Conservation (phyloP, 2,113 vertebrate genomes). For the Prionailurus viverrinus region DNA sequence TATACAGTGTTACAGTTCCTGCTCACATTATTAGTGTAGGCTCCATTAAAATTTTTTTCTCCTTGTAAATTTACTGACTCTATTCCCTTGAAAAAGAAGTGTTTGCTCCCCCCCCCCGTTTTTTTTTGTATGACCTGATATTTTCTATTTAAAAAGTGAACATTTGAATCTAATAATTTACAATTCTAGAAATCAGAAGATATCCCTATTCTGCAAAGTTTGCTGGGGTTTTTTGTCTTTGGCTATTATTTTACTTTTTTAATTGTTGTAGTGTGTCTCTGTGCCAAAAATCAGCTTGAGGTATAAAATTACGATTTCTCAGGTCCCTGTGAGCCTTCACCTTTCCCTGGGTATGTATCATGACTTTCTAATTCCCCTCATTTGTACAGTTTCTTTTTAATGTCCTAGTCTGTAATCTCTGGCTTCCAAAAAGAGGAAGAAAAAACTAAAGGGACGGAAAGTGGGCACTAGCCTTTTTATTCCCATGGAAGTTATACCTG, state of each 20-base stretch:
- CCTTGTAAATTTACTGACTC: not conserved
- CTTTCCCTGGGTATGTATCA: not conserved
- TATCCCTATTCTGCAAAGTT: not conserved
- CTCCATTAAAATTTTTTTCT: not conserved
- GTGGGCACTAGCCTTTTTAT: not conserved
- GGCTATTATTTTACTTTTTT: not conserved
- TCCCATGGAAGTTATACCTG: not conserved
- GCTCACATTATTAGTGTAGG: not conserved
- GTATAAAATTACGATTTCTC: not conserved
- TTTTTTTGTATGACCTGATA: not conserved
- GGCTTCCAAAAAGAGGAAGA: not conserved
- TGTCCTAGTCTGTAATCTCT: not conserved
- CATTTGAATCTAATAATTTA: not conserved
- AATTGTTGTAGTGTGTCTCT: not conserved
- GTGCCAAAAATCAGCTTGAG: not conserved
- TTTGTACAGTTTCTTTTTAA: not conserved
- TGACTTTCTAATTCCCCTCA: not conserved
- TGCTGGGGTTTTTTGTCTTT: not conserved
- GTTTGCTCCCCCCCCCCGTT: not conserved
- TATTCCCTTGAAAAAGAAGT: not conserved
- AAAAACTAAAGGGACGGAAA: not conserved
- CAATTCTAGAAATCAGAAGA: not conserved
- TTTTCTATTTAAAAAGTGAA: not conserved
- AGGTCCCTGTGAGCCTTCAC: not conserved
- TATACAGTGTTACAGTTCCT: not conserved